Evolutionary conservation across 1,140 invertebrate species (phyloP).

Genomic region (Hetaerina americana): DNA sequence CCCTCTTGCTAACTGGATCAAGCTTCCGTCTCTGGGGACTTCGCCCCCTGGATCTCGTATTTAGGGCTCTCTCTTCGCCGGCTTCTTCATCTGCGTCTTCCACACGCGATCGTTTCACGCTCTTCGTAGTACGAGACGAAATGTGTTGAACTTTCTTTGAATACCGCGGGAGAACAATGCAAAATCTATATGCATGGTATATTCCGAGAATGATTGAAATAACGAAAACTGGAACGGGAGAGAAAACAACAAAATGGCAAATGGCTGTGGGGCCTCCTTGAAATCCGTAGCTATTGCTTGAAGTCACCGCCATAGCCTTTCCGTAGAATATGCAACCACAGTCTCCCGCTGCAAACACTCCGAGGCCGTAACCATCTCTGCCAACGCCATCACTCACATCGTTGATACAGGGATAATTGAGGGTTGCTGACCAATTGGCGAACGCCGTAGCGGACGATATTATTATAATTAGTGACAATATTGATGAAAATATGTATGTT

Average conservation of each 20-base stretch:
- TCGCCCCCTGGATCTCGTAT: background rate
- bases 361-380: background rate
- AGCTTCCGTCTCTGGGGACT: background rate
- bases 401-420: background rate
- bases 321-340: conserved; percentile 54
- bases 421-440: background rate
- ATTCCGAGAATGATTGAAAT: conserved; percentile 39
- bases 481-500: background rate
- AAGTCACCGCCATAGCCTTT: conserved; percentile 29
- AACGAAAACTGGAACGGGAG: conserved; percentile 37
- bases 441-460: background rate
- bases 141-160: background rate
- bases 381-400: background rate
- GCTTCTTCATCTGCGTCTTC: background rate
- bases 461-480: background rate
- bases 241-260: conserved; percentile 46
- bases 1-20: background rate
- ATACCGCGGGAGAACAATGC: conserved; percentile 25
- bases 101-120: background rate
- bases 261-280: conserved; percentile 47
- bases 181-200: conserved; percentile 52
- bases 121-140: background rate
- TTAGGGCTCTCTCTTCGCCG: background rate
- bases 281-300: conserved; percentile 32
- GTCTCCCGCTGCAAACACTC: conserved; percentile 29